phyloP scores from a whole-genome alignment of 2,888 invertebrate genomes.

The Sesia apiformis region DNA sequence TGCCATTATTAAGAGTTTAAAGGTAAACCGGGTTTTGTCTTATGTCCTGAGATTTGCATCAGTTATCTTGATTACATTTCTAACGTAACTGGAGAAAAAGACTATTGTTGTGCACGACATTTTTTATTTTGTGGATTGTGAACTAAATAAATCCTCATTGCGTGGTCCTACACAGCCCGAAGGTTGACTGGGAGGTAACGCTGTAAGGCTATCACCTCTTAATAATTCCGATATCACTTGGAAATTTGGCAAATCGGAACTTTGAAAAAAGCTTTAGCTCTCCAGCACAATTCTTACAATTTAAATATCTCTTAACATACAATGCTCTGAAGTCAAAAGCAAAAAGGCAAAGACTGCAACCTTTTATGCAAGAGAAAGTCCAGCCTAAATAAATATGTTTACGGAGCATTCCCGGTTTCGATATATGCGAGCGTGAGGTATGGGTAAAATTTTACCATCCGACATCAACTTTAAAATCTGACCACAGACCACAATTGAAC shows the following conservation, averaged over 20 bases:
- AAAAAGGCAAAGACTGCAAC: slow-evolving; percentile 20
- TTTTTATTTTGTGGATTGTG: too few relatives aligned
- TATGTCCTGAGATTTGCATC: too few relatives aligned
- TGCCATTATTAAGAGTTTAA: slow-evolving; percentile 31
- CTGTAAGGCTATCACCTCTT: too few relatives aligned
- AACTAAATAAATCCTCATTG: too few relatives aligned
- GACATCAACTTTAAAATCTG: not conserved
- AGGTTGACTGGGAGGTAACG: too few relatives aligned
- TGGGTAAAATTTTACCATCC: not conserved
- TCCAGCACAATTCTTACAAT: slow-evolving; percentile 8
- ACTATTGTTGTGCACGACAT: too few relatives aligned
- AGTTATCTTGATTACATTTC: too few relatives aligned
- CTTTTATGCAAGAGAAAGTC: slow-evolving; percentile 21
- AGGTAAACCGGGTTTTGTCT: not conserved
- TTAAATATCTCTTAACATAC: slow-evolving; percentile 18
- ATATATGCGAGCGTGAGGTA: slow-evolving; percentile 2
- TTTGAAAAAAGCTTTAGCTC: too few relatives aligned
- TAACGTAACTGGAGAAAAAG: too few relatives aligned
- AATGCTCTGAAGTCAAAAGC: slow-evolving; percentile 13
- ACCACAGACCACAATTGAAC: not conserved
- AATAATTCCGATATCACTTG: too few relatives aligned
- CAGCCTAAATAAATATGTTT: slow-evolving; percentile 25
- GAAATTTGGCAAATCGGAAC: too few relatives aligned
- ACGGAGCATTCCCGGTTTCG: slow-evolving; percentile 15
- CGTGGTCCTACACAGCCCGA: too few relatives aligned